Percentiles rank a stretch among this genome's conserved stretches.
phyloP scores from a whole-genome alignment of 2,113 vertebrate species.

The Ancistrus triradiatus region DNA sequence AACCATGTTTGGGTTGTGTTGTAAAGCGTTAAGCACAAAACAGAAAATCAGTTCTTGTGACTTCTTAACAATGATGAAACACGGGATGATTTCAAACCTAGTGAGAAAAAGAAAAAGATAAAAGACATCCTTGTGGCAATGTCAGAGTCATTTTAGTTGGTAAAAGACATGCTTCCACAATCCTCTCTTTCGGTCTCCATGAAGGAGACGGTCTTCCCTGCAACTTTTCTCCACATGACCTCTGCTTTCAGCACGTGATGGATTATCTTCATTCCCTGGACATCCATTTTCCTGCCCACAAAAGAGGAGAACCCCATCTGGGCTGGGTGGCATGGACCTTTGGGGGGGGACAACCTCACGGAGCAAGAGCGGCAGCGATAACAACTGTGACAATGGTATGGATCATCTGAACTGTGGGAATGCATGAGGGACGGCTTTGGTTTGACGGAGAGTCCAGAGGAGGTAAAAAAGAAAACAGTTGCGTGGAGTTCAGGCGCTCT shows the following conservation, averaged over 20 bases:
- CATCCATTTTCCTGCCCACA: slow-evolving; percentile 61
- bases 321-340: slow-evolving; percentile 37
- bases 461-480: neutral
- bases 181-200: neutral
- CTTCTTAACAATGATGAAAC: too few species aligned
- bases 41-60: too few species aligned
- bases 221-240: neutral
- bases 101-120: slow-evolving; percentile 22
- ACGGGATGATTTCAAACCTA: neutral
- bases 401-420: slow-evolving; percentile 31
- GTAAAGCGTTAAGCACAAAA: too few species aligned
- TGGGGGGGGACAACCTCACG: slow-evolving; percentile 33
- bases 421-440: slow-evolving; percentile 46
- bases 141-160: slow-evolving; percentile 22
- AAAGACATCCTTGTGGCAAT: slow-evolving; percentile 40
- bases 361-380: slow-evolving; percentile 45
- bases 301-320: slow-evolving; percentile 46
- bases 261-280: slow-evolving; percentile 50
- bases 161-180: neutral
- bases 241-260: slow-evolving; percentile 42
- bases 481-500: neutral
- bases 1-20: too few species aligned
- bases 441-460: neutral
- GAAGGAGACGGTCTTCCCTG: neutral
- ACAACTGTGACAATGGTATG: slow-evolving; percentile 39